A percentile compares a stretch with the other conserved stretches of the same genome.
phyloP scores from a whole-genome alignment of 2,113 vertebrate species.

The Menura novaehollandiae region DNA sequence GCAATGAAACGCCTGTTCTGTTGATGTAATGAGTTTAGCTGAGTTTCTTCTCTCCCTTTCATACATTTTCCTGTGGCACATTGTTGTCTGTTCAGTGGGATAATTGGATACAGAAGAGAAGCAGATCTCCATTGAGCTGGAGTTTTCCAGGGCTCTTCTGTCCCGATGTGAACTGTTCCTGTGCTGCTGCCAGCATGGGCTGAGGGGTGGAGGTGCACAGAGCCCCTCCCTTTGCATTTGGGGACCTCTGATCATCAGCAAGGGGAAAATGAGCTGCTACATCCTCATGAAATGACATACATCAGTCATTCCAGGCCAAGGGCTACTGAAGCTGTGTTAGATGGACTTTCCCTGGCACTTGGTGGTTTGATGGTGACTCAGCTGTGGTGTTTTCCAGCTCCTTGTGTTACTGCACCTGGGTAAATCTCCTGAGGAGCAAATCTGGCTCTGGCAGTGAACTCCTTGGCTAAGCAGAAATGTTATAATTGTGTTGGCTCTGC shows the following conservation, averaged over 20 bases:
- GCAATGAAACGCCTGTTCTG: background rate
- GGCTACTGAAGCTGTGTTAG: background rate
- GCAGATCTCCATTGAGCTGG: background rate
- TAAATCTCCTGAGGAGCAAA: background rate
- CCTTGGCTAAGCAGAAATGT: background rate
- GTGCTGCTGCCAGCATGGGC: background rate
- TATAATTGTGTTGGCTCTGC: background rate
- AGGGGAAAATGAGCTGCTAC: background rate
- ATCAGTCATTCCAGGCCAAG: fast-evolving
- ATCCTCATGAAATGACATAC: background rate
- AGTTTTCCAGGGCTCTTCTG: background rate
- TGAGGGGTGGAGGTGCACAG: background rate
- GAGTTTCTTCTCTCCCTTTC: background rate
- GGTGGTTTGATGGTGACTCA: background rate
- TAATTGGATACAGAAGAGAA: background rate
- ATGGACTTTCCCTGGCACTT: background rate
- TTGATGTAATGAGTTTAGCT: background rate
- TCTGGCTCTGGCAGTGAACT: background rate
- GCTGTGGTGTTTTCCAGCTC: background rate
- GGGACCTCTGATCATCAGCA: background rate
- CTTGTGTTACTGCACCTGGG: background rate
- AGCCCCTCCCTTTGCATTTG: background rate
- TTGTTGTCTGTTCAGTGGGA: background rate
- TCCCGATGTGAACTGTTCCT: background rate
- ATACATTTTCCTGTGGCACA: background rate